Evolutionary conservation across 37 sponge, comb jelly and placozoan genomes (phyloP), one percentile per base, ranked within the genome.

Genomic region (Spongia lamella): DNA sequence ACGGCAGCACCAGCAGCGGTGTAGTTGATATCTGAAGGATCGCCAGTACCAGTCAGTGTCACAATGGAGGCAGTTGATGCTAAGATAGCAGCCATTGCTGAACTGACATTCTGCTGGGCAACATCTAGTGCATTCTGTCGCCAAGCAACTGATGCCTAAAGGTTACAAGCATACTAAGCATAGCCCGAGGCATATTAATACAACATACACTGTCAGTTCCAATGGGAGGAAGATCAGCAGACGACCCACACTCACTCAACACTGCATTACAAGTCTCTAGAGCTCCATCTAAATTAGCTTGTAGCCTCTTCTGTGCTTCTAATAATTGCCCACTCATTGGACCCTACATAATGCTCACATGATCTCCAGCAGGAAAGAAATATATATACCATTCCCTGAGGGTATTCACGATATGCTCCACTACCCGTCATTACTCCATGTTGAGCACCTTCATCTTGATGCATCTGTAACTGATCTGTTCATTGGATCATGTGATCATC

Each of bases 1-100:
- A 96, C 90, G 11, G 96, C 68, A 36, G 96, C 80, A 0, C 96
- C 93, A 22, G 92, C 90, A 0, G 96, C 90, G 57, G 96, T 96
- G 86, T 92, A 92, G 85, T 96, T 84, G 61, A 87, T 89, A 9
- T 92, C 93, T 25, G 82, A 53, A 1, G 93, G 93, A 31, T 96
- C 96, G 24, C 79, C 83, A 69, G 61, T 34, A 39, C 88, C 78
- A 57, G 94, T 94, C 27, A 83, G 83, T 9, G 86, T 85, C 51
- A 94, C 83, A 53, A 94, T 76, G 38, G 83, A 69, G 3, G 94
- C 94, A 63, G 94, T 83, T 35, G 91, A 78, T 0, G 90, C 96
- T 54, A 89, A 39, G 85, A 96, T 92, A 78, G 96, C 96, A 0
- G 96, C 87, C 73, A 96, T 60, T 0, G 94, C 89, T 24, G 96